These are phyloP conservation scores for Thymelicus sylvestris DNA, from an alignment of 2,888 invertebrate species.

Conservation along the genomic window DNA sequence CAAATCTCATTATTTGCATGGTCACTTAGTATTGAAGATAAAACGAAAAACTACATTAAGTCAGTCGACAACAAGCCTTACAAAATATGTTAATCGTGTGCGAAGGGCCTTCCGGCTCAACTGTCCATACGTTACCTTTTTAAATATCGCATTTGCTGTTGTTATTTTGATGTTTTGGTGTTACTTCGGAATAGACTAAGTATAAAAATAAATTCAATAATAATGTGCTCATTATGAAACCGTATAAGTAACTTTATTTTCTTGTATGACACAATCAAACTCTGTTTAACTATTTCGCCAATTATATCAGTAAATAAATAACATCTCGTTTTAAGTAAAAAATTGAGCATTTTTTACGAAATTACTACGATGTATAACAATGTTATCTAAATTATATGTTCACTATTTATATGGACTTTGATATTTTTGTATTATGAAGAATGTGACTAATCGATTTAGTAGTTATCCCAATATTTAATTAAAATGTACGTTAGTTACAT, in stretches of 20 bases:
- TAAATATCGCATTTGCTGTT: not conserved
- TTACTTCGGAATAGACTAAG: not conserved
- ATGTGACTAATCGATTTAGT: constrained; percentile 38
- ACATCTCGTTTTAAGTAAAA: too few relatives aligned
- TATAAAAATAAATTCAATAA: not conserved
- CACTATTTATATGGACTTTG: constrained; percentile 1
- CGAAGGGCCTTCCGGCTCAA: not conserved
- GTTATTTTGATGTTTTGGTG: constrained; percentile 2
- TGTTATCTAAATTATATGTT: not conserved
- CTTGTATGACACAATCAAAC: too few relatives aligned
- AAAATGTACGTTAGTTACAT: constrained; percentile 65
- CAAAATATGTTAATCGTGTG: too few relatives aligned
- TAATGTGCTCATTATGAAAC: not conserved
- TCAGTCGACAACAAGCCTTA: too few relatives aligned
- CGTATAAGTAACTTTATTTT: too few relatives aligned
- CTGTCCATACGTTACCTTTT: not conserved
- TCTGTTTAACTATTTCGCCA: not conserved
- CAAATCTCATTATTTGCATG: too few relatives aligned
- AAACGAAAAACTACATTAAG: too few relatives aligned
- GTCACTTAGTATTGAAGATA: too few relatives aligned
- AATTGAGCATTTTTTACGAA: too few relatives aligned
- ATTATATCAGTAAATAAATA: not conserved
- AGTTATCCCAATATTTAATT: constrained; percentile 59
- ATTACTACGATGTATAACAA: too few relatives aligned
- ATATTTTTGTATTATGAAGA: constrained; percentile 22